Evolutionary conservation across 2,888 invertebrate genomes (phyloP), one percentile per base, ranked within the genome.

Genomic region (Stomorhina lunata): DNA sequence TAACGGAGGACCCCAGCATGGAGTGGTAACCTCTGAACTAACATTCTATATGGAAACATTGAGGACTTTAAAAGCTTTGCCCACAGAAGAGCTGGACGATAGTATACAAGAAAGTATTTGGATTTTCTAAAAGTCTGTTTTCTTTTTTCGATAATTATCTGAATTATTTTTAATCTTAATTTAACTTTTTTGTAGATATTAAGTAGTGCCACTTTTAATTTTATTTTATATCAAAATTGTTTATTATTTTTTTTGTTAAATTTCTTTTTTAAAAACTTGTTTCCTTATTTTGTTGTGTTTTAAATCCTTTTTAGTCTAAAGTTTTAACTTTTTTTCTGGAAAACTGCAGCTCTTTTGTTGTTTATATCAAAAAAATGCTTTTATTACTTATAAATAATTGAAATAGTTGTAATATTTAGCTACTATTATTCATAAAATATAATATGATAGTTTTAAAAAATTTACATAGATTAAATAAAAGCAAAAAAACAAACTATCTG

Each of bases 1-100:
- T 86, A 97, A 98, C 92, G 98, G 98, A n/a, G 98, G 98, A 59
- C 98, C 98, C 1, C 97, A 98, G 89, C 98, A 98, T 90, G 98
- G 98, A 48, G 95, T 97, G 69, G 97, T 98, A n/a, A 97, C 96
- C 37, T 96, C 97, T 7, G 98, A 98, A 92, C 92, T 97, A 88
- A 96, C 96, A 82, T 97, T 97, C 92, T 98, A 98, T 90, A 93
- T 96, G 87, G 96, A 97, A 92, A 97, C 96, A 76, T 92, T 98
- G 87, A 94, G 95, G 88, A 95, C 95, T 86, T 92, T 97, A 34
- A 94, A 95, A 90, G 95, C 96, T 32, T 92, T 97, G 86, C 95
- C 95, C 34, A 92, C 93, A 77, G 94, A 94, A 86, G 95, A 95
- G 89, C 92, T 95, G 87, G 94, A 95, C 89, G 94, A 95, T 89